These are phyloP conservation scores for Augiades crinisus DNA, from an alignment of 2,888 invertebrate genomes.

Conservation along the genomic window DNA sequence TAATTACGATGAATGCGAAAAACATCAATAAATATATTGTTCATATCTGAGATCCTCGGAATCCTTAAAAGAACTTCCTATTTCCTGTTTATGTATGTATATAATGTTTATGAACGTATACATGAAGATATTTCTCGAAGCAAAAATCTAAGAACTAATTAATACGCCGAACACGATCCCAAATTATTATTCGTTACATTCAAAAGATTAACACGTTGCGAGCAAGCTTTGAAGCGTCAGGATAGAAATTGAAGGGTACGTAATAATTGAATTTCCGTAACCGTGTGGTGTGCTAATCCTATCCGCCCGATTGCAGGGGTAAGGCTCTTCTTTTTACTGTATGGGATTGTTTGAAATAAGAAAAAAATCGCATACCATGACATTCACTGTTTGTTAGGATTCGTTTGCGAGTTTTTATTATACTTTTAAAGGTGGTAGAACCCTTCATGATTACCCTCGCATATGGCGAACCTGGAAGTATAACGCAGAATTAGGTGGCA, in stretches of 20 bases:
- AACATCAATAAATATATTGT: no score
- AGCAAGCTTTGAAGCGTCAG: slow-evolving; percentile 30
- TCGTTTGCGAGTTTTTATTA: slow-evolving; percentile 6
- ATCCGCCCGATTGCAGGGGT: slow-evolving; percentile 19
- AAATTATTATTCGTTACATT: background rate
- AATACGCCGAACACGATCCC: background rate
- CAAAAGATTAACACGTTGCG: slow-evolving; percentile 4
- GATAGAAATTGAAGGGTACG: slow-evolving; percentile 51
- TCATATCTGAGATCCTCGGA: no score
- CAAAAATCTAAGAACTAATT: background rate
- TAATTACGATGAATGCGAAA: no score
- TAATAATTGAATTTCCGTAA: slow-evolving; percentile 58
- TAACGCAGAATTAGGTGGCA: no score
- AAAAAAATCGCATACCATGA: slow-evolving; percentile 17
- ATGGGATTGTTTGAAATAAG: slow-evolving; percentile 17
- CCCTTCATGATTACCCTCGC: no score
- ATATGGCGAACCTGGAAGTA: no score
- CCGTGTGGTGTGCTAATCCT: slow-evolving; percentile 40
- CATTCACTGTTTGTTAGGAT: slow-evolving; percentile 9
- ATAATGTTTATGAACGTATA: no score
- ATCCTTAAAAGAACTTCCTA: no score
- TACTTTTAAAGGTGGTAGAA: background rate
- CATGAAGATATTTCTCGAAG: no score
- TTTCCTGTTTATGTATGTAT: no score
- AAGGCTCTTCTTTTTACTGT: slow-evolving; percentile 18